phyloP scores from a whole-genome alignment of 2,888 invertebrate species.

The Eupithecia dodoneata region DNA sequence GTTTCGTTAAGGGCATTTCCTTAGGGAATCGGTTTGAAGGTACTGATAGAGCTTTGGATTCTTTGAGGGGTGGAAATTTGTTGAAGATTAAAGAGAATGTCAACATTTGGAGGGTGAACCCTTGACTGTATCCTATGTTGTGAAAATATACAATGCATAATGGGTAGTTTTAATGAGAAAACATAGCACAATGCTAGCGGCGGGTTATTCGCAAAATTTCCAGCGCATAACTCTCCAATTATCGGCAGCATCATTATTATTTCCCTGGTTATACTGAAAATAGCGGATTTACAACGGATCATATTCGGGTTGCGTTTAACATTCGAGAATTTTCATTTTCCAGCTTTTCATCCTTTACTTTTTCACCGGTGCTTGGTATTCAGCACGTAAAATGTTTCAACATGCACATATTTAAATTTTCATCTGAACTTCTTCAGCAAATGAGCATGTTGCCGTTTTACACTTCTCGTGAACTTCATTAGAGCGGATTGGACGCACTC shows the following conservation, averaged over 20 bases:
- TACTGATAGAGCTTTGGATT: not conserved
- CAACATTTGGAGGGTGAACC: not conserved
- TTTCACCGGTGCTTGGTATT: slow-evolving; percentile 15
- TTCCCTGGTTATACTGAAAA: slow-evolving; percentile 22
- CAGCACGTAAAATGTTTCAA: slow-evolving; percentile 27
- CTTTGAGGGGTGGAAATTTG: not conserved
- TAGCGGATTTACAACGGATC: slow-evolving; percentile 25
- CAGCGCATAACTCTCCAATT: slow-evolving; percentile 36
- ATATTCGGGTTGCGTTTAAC: slow-evolving; percentile 17
- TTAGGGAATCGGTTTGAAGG: slow-evolving; percentile 25
- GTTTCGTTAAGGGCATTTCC: slow-evolving; percentile 42
- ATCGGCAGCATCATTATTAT: slow-evolving; percentile 31
- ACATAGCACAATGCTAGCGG: slow-evolving; percentile 14
- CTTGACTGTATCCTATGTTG: not conserved
- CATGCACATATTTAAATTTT: slow-evolving; percentile 38
- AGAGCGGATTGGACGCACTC: slow-evolving; percentile 67
- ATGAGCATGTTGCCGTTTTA: slow-evolving; percentile 50
- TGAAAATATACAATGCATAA: not conserved
- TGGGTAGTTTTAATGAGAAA: slow-evolving; percentile 24
- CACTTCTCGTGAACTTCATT: slow-evolving; percentile 61
- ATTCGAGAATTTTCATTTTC: slow-evolving; percentile 20
- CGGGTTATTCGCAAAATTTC: slow-evolving; percentile 27
- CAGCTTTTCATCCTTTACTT: slow-evolving; percentile 5
- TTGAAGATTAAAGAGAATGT: not conserved
- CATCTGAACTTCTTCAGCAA: slow-evolving; percentile 45